A percentile compares a stretch with the other conserved stretches of the same genome.
phyloP scores from a whole-genome alignment of 1,140 invertebrate species.

The Asobara japonica region DNA sequence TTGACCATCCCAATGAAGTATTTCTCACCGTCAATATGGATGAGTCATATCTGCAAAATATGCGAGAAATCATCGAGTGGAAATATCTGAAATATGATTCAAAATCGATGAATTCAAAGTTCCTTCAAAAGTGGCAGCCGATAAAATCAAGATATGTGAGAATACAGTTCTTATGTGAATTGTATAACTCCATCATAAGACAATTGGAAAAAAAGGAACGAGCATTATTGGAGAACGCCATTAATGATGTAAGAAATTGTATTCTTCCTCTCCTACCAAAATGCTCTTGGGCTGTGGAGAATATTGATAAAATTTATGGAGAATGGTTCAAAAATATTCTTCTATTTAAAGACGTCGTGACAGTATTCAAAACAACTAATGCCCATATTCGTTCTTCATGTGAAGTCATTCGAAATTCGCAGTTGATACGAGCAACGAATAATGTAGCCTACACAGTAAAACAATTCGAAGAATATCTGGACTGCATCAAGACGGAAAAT shows the following conservation, averaged over 20 bases:
- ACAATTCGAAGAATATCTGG: slow-evolving; percentile 15
- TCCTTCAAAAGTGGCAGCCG: slow-evolving; percentile 24
- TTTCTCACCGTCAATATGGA: slow-evolving; percentile 33
- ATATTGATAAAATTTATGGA: slow-evolving; percentile 7
- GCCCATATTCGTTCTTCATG: slow-evolving; percentile 8
- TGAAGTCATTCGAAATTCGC: slow-evolving; percentile 12
- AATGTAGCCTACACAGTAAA: slow-evolving; percentile 12
- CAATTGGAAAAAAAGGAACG: neutral
- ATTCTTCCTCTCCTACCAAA: slow-evolving; percentile 17
- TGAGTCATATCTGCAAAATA: slow-evolving; percentile 16
- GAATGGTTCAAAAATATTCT: slow-evolving; percentile 14
- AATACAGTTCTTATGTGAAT: slow-evolving; percentile 25
- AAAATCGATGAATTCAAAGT: slow-evolving; percentile 30
- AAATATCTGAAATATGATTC: slow-evolving; percentile 31
- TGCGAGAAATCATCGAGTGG: slow-evolving; percentile 35
- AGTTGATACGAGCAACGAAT: slow-evolving; percentile 10
- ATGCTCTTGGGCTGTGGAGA: slow-evolving; percentile 20
- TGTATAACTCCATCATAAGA: slow-evolving; percentile 28
- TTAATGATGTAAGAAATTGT: slow-evolving; percentile 27
- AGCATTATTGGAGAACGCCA: slow-evolving; percentile 23
- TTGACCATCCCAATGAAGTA: neutral
- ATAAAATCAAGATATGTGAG: slow-evolving; percentile 26
- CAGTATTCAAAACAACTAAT: slow-evolving; percentile 12
- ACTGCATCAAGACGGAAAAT: neutral
- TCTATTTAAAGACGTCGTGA: slow-evolving; percentile 19